Percentiles rank a stretch among this genome's conserved stretches.
Conservation (phyloP, 2,797 vertebrate species). For the Chrosomus eos region DNA sequence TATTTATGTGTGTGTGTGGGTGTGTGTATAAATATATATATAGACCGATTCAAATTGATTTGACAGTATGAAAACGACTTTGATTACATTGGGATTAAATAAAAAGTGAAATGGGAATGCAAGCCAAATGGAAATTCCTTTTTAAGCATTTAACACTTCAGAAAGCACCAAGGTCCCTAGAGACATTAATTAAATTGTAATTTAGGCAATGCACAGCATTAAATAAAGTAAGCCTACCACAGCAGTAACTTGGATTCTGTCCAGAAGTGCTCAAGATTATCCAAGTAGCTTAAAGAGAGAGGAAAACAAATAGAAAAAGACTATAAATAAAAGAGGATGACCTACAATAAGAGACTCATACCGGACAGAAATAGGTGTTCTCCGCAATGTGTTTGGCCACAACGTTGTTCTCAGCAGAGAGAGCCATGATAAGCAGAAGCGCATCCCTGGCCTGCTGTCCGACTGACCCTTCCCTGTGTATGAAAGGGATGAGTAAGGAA, state of each 20-base stretch:
- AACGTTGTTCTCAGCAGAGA: constrained; percentile 90
- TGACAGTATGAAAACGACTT: background rate
- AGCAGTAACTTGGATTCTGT: background rate
- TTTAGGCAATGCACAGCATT: constrained; percentile 16
- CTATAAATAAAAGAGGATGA: background rate
- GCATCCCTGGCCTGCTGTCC: constrained; percentile 97
- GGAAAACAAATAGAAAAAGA: background rate
- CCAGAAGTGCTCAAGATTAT: background rate
- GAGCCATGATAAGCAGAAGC: constrained; percentile 94
- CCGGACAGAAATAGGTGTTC: constrained; percentile 97
- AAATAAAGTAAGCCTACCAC: background rate
- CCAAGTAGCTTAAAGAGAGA: background rate
- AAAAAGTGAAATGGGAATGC: background rate
- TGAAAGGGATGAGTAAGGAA: constrained; percentile 96
- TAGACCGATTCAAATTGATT: background rate
- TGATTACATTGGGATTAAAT: background rate
- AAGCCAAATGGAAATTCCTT: background rate
- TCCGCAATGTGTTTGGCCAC: constrained; percentile 92
- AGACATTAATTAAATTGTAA: constrained; percentile 1
- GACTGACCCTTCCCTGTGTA: constrained; percentile 92
- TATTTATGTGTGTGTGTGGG: too few relatives aligned
- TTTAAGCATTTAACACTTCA: background rate
- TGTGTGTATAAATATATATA: too few relatives aligned
- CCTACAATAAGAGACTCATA: constrained; percentile 58
- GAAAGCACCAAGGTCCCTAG: background rate